Conservation (phyloP, 2,888 invertebrate genomes). For the Ichneumon xanthorius region DNA sequence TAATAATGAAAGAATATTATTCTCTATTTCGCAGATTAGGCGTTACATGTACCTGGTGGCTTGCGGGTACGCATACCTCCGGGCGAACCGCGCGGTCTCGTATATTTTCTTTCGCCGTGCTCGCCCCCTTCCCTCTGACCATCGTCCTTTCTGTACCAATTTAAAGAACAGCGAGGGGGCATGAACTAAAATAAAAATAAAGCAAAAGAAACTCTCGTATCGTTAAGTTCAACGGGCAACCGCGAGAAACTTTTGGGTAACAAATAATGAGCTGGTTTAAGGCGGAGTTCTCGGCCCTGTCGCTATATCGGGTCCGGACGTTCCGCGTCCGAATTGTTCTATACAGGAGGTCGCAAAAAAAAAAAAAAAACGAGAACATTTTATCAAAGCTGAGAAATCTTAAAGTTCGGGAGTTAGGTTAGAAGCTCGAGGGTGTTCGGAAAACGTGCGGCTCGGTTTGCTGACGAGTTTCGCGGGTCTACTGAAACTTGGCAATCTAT, state of each 20-base stretch:
- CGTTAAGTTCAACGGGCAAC: slow-evolving; percentile 33
- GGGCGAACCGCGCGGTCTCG: slow-evolving; percentile 26
- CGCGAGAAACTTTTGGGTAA: slow-evolving; percentile 28
- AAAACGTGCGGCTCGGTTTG: slow-evolving; percentile 9
- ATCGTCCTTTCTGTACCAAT: slow-evolving; percentile 7
- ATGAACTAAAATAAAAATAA: slow-evolving; percentile 7
- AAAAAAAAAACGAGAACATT: slow-evolving; percentile 23
- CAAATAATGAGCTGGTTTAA: slow-evolving; percentile 38
- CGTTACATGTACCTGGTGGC: slow-evolving; percentile 40
- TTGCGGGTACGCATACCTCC: not conserved
- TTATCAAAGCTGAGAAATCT: slow-evolving; percentile 57
- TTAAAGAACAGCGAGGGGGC: slow-evolving; percentile 20
- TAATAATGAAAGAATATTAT: slow-evolving; percentile 45
- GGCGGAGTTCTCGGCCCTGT: slow-evolving; percentile 24
- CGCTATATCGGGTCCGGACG: slow-evolving; percentile 40
- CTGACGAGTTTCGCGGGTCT: slow-evolving; percentile 36
- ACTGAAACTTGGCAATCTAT: slow-evolving; percentile 73
- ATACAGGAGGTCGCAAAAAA: slow-evolving; percentile 31
- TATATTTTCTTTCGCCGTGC: not conserved
- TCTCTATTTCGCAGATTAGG: slow-evolving; percentile 56
- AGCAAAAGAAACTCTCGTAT: slow-evolving; percentile 17
- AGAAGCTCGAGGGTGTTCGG: not conserved
- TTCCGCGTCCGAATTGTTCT: slow-evolving; percentile 36
- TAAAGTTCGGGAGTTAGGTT: slow-evolving; percentile 25
- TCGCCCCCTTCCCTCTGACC: not conserved